Percentiles rank a stretch among this genome's conserved stretches.
Evolutionary conservation across 2,888 invertebrate genomes (phyloP).

Genomic region (Yponomeuta sedellus): DNA sequence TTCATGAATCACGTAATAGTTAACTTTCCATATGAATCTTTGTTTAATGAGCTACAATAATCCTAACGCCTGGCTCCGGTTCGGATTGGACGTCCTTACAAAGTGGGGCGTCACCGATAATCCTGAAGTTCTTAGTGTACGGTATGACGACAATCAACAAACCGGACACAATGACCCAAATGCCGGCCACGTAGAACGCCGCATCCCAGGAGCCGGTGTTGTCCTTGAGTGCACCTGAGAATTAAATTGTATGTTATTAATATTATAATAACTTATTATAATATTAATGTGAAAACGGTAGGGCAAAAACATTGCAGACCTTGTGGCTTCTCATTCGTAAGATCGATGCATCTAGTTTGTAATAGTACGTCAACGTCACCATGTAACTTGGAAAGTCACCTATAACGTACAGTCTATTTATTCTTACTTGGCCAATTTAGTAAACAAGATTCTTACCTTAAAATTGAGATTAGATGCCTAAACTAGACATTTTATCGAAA

Average conservation of each 20-base stretch:
- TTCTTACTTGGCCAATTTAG: no score
- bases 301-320: no score
- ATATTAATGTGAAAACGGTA: neutral
- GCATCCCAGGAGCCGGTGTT: conserved; percentile 83
- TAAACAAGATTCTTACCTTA: no score
- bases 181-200: conserved; percentile 87
- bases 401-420: no score
- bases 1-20: neutral
- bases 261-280: no score
- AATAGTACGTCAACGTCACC: no score
- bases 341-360: no score
- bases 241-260: neutral
- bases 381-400: no score
- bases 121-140: conserved; percentile 79
- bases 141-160: conserved; percentile 80
- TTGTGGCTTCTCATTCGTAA: no score
- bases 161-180: conserved; percentile 89
- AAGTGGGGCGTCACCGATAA: conserved; percentile 69
- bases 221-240: conserved; percentile 72
- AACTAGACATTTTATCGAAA: no score
- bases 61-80: conserved; percentile 61
- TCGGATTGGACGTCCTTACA: conserved; percentile 63
- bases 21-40: neutral
- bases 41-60: conserved; percentile 61
- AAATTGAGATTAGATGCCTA: no score